Evolutionary conservation across 2,888 invertebrate genomes (phyloP).

Genomic region (Halictus ligatus): DNA sequence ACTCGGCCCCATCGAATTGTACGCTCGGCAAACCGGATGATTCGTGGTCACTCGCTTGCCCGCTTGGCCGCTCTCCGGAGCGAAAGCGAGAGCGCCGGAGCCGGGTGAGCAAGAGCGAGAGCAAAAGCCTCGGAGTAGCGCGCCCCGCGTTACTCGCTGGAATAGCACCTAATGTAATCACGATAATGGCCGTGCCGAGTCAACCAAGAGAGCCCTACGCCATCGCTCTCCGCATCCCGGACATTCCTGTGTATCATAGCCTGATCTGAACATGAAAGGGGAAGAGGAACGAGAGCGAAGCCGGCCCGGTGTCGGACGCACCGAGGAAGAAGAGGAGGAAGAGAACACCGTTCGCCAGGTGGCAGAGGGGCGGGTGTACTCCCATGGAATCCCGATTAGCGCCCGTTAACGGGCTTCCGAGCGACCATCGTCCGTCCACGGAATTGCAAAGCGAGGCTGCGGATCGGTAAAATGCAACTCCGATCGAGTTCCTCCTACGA

Average conservation of each 20-base stretch:
- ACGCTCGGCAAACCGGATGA: conserved; percentile 63
- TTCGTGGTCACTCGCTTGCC: conserved; percentile 24
- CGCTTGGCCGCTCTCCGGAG: neutral
- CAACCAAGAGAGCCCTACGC: conserved; percentile 60
- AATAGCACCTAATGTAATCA: conserved; percentile 75
- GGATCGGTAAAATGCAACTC: conserved; percentile 41
- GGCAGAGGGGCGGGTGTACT: conserved; percentile 31
- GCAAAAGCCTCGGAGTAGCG: conserved; percentile 7
- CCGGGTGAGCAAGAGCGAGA: neutral
- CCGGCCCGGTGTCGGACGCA: conserved; percentile 10
- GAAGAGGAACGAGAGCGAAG: conserved; percentile 51
- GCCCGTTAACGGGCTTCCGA: conserved; percentile 63
- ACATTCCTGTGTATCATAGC: conserved; percentile 73
- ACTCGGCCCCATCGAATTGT: conserved; percentile 60
- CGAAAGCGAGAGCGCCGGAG: neutral
- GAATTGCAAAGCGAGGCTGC: conserved; percentile 44
- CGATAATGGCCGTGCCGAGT: conserved; percentile 73
- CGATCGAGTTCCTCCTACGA: conserved; percentile 9
- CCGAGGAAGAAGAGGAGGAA: conserved; percentile 32
- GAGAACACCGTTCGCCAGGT: conserved; percentile 21
- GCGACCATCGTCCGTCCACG: conserved; percentile 61
- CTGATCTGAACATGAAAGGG: conserved; percentile 66
- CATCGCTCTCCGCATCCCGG: conserved; percentile 67
- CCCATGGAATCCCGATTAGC: conserved; percentile 61
- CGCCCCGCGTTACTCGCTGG: conserved; percentile 52